Evolutionary conservation across 1,140 invertebrate genomes (phyloP).

Genomic region (Cylas formicarius): DNA sequence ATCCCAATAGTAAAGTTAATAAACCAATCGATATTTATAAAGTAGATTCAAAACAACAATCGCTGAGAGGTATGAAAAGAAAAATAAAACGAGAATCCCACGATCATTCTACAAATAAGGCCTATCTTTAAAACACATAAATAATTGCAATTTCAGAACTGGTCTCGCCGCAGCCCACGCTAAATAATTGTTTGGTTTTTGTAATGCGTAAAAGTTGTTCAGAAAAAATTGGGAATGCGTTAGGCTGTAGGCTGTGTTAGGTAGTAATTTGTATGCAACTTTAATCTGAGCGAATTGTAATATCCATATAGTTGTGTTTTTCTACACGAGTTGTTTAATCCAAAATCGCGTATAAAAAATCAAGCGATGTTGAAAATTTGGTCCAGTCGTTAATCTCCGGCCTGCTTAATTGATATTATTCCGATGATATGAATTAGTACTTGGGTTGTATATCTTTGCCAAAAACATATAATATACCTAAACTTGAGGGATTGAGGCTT

Average conservation of each 20-base stretch:
- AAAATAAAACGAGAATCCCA: constrained; percentile 22
- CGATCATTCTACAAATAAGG: constrained; percentile 23
- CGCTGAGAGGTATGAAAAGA: constrained; percentile 4
- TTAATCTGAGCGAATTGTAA: background rate
- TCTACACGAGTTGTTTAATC: background rate
- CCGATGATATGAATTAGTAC: no score
- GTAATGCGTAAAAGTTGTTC: constrained; percentile 19
- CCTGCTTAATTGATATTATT: no score
- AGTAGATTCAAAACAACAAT: constrained; percentile 3
- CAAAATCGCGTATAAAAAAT: background rate
- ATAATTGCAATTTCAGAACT: constrained; percentile 26
- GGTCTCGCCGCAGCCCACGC: constrained; percentile 22
- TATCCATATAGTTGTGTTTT: background rate
- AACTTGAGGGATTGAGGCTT: no score
- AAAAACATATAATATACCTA: no score
- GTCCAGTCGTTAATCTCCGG: no score
- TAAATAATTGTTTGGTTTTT: constrained; percentile 23
- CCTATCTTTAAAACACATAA: constrained; percentile 22
- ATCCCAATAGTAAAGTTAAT: constrained; percentile 19
- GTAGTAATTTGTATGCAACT: constrained; percentile 16
- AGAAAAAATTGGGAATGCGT: constrained; percentile 16
- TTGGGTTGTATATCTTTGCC: no score
- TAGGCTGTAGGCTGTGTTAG: constrained; percentile 15
- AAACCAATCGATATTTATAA: constrained; percentile 18
- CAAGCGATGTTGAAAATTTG: background rate